These are phyloP conservation scores for Pseudomyrmex pallidus DNA, from an alignment of 1,140 invertebrate species.

Conservation along the genomic window DNA sequence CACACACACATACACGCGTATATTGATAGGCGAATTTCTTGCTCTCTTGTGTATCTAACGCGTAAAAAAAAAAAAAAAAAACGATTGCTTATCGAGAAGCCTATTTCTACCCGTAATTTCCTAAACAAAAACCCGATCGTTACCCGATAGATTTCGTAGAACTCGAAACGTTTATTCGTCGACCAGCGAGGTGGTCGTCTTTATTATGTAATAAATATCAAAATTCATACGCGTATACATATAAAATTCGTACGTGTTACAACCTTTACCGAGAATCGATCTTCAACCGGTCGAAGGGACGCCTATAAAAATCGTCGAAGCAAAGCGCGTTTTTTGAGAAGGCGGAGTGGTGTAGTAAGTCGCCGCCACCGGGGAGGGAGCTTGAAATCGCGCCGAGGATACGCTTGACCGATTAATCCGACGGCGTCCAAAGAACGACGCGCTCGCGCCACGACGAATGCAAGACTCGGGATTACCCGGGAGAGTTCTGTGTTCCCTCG, in stretches of 20 bases:
- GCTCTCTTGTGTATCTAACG: too few species aligned
- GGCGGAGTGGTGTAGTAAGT: slow-evolving; percentile 10
- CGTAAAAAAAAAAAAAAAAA: too few species aligned
- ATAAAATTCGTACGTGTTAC: slow-evolving; percentile 72
- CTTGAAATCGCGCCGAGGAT: slow-evolving; percentile 15
- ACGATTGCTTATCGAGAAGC: background rate
- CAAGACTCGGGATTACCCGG: slow-evolving; percentile 2
- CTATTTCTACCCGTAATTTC: too few species aligned
- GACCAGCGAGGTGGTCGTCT: slow-evolving; percentile 23
- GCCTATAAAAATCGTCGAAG: slow-evolving; percentile 68
- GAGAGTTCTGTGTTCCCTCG: slow-evolving; percentile 5
- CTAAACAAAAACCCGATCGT: background rate
- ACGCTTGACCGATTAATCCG: slow-evolving; percentile 60
- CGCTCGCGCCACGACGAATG: background rate
- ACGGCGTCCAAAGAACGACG: slow-evolving; percentile 18
- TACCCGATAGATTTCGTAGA: slow-evolving; percentile 30
- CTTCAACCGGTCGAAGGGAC: slow-evolving; percentile 68
- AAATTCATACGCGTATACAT: slow-evolving; percentile 70
- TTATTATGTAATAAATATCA: slow-evolving; percentile 75
- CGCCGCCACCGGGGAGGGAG: slow-evolving; percentile 1
- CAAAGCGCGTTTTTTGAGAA: slow-evolving; percentile 16
- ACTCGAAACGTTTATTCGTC: slow-evolving; percentile 14
- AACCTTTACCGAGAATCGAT: slow-evolving; percentile 72
- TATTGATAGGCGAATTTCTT: too few species aligned
- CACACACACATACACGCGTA: too few species aligned